These are phyloP conservation scores for Acipenser transmontanus DNA, from an alignment of 2,797 vertebrate species.

Conservation along the genomic window DNA sequence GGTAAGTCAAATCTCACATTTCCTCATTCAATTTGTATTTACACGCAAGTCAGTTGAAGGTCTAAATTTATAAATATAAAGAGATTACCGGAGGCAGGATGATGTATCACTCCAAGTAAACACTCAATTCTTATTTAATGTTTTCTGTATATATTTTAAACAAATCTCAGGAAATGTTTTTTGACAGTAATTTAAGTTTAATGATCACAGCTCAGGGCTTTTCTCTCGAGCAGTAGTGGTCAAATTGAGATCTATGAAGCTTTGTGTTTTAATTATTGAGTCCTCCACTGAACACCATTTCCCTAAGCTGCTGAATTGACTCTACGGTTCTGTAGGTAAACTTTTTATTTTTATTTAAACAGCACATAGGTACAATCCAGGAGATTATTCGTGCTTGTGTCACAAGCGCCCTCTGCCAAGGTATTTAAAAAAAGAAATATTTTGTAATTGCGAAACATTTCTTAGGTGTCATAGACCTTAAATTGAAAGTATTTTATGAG, in stretches of 20 bases:
- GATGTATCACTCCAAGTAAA: not conserved
- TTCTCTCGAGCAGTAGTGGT: too few relatives aligned
- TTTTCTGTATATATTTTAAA: not conserved
- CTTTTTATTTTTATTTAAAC: too few relatives aligned
- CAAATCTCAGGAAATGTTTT: not conserved
- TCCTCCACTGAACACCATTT: not conserved
- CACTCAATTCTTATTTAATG: not conserved
- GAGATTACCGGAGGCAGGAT: not conserved
- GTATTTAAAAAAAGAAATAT: constrained; percentile 40
- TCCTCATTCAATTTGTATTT: not conserved
- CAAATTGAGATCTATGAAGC: too few relatives aligned
- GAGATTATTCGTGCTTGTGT: constrained; percentile 1
- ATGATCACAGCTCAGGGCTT: not conserved
- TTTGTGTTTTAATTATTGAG: too few relatives aligned
- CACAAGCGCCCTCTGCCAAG: constrained; percentile 36
- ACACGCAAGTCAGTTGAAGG: not conserved
- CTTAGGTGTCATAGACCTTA: constrained; percentile 42
- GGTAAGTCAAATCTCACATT: constrained; percentile 4
- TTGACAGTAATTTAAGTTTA: not conserved
- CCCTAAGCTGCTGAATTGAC: not conserved
- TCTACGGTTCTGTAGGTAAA: too few relatives aligned
- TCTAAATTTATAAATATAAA: constrained; percentile 1
- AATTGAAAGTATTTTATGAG: constrained; percentile 14
- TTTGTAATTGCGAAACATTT: constrained; percentile 66
- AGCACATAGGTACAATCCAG: not conserved